These are phyloP conservation scores for Acanthis flammea DNA, from an alignment of 2,797 vertebrate genomes.

Conservation along the genomic window DNA sequence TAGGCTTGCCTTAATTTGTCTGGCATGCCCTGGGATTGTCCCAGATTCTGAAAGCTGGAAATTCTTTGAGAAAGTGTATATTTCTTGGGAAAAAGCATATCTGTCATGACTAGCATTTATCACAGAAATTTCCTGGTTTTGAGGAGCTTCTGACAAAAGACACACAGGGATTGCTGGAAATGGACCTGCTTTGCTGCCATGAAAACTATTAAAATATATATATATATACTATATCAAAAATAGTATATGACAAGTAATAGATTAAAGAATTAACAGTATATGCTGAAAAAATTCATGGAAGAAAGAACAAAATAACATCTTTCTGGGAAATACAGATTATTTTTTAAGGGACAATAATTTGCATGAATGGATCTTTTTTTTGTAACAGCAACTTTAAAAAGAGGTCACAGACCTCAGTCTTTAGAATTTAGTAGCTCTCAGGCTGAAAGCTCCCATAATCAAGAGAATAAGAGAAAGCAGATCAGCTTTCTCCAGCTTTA, in stretches of 20 bases:
- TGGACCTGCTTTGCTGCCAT: background rate
- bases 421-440: constrained; percentile 2
- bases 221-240: background rate
- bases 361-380: background rate
- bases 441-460: constrained; percentile 34
- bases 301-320: background rate
- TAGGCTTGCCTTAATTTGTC: background rate
- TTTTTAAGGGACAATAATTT: background rate
- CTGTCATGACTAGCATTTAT: background rate
- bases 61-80: background rate
- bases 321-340: background rate
- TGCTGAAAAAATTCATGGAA: background rate
- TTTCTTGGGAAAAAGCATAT: background rate
- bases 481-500: background rate
- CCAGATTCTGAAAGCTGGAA: background rate
- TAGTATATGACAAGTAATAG: background rate
- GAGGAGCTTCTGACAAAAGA: background rate
- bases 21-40: rapidly evolving
- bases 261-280: background rate
- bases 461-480: background rate
- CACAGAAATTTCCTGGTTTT: background rate
- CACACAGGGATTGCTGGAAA: background rate
- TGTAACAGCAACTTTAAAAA: background rate
- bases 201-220: background rate
- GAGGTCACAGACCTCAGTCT: background rate